Conservation (phyloP, 2,888 invertebrate genomes). For the Sesamia inferens region DNA sequence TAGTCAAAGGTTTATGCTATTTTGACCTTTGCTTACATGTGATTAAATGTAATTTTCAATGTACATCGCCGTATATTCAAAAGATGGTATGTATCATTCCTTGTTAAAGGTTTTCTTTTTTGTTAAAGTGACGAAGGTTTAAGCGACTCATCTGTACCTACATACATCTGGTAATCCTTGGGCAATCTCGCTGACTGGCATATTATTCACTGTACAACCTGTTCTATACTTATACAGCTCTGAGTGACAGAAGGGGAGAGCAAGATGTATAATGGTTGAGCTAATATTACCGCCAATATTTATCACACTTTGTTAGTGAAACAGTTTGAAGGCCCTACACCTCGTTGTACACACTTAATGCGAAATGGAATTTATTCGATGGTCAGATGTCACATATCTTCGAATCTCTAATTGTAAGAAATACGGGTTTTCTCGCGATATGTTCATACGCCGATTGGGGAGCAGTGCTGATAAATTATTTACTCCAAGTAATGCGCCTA, state of each 20-base stretch:
- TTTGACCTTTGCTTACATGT: not conserved
- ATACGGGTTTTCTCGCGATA: too few relatives aligned
- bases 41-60: not conserved
- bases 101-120: not conserved
- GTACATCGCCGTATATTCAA: not conserved
- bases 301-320: constrained; percentile 17
- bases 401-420: too few relatives aligned
- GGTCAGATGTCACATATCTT: too few relatives aligned
- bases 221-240: constrained; percentile 15
- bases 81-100: not conserved
- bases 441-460: too few relatives aligned
- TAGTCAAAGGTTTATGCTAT: not conserved
- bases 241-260: not conserved
- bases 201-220: constrained; percentile 12
- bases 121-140: not conserved
- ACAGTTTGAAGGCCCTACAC: not conserved
- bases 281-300: constrained; percentile 16
- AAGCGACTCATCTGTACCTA: not conserved
- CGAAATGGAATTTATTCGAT: too few relatives aligned
- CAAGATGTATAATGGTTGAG: not conserved
- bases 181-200: not conserved
- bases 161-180: not conserved
- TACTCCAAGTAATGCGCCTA: too few relatives aligned
- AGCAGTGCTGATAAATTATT: too few relatives aligned
- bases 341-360: not conserved